These are phyloP conservation scores for Drosophila kanekoi DNA, from an alignment of 2,888 invertebrate genomes.

Conservation along the genomic window DNA sequence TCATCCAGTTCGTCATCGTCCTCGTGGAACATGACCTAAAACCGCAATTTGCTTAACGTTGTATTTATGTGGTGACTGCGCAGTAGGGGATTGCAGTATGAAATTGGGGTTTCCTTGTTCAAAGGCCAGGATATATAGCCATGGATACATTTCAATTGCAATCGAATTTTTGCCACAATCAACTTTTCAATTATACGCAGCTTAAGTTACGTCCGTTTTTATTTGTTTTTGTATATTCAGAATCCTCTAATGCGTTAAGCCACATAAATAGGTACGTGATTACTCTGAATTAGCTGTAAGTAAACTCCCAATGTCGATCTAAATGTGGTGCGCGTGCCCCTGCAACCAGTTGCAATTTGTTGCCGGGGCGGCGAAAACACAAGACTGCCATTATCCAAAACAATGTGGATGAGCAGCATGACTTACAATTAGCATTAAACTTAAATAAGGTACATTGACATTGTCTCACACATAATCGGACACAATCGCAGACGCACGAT, in stretches of 20 bases:
- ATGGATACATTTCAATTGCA: slow-evolving; percentile 36
- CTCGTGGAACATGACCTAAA: slow-evolving; percentile 85
- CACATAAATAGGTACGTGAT: slow-evolving; percentile 47
- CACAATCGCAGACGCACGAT: slow-evolving; percentile 43
- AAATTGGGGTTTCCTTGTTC: slow-evolving; percentile 26
- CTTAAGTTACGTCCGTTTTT: slow-evolving; percentile 22
- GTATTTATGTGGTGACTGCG: slow-evolving; percentile 43
- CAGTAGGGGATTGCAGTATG: slow-evolving; percentile 37
- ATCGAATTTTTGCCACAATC: slow-evolving; percentile 39
- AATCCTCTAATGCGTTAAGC: slow-evolving; percentile 37
- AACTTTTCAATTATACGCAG: slow-evolving; percentile 28
- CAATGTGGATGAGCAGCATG: slow-evolving; percentile 78
- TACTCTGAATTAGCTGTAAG: slow-evolving; percentile 53
- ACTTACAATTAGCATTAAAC: slow-evolving; percentile 79
- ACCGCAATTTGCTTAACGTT: slow-evolving; percentile 22
- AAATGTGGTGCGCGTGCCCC: slow-evolving; percentile 64
- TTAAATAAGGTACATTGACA: slow-evolving; percentile 74
- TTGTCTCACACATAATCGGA: slow-evolving; percentile 61
- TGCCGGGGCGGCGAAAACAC: slow-evolving; percentile 48
- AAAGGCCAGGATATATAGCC: slow-evolving; percentile 29
- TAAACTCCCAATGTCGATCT: slow-evolving; percentile 71
- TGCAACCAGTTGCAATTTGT: slow-evolving; percentile 49
- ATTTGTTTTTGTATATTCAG: slow-evolving; percentile 23
- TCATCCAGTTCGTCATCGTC: slow-evolving; percentile 85
- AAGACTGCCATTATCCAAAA: slow-evolving; percentile 76